Evolutionary conservation across 2,113 vertebrate genomes (phyloP).

Genomic region (Gallinago undulata): DNA sequence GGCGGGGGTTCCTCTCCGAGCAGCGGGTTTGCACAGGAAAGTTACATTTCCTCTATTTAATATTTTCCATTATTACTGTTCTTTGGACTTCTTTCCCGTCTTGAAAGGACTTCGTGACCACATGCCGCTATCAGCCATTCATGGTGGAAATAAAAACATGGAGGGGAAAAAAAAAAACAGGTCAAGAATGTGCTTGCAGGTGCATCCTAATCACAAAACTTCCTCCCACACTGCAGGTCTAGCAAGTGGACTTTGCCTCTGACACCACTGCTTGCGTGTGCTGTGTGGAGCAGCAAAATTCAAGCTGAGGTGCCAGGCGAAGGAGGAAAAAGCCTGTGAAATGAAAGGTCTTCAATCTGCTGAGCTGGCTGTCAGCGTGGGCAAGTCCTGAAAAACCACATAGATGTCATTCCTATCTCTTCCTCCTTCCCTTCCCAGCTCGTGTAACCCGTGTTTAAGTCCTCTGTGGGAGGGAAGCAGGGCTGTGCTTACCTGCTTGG

Average conservation of each 20-base stretch:
- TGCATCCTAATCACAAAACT: neutral
- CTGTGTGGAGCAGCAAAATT: neutral
- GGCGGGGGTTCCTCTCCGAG: neutral
- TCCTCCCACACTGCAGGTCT: neutral
- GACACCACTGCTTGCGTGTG: neutral
- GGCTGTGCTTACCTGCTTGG: neutral
- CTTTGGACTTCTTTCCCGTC: neutral
- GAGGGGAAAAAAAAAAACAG: neutral
- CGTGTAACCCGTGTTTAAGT: neutral
- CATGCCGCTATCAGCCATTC: neutral
- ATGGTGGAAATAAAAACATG: conserved; percentile 1
- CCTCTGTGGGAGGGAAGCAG: neutral
- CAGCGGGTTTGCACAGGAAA: conserved; percentile 9
- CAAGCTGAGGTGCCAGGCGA: neutral
- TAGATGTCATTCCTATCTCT: neutral
- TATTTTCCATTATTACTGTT: conserved; percentile 36
- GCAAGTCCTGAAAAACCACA: neutral
- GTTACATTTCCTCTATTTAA: conserved; percentile 21
- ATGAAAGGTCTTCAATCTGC: neutral
- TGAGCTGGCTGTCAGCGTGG: neutral
- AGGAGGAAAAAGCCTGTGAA: neutral
- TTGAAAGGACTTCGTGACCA: neutral
- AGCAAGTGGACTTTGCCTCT: neutral
- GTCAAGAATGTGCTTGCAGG: conserved; percentile 1
- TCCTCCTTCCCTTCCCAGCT: neutral